Base-by-base conservation (phyloP, 2,113 vertebrate species). In the Solea senegalensis region DNA sequence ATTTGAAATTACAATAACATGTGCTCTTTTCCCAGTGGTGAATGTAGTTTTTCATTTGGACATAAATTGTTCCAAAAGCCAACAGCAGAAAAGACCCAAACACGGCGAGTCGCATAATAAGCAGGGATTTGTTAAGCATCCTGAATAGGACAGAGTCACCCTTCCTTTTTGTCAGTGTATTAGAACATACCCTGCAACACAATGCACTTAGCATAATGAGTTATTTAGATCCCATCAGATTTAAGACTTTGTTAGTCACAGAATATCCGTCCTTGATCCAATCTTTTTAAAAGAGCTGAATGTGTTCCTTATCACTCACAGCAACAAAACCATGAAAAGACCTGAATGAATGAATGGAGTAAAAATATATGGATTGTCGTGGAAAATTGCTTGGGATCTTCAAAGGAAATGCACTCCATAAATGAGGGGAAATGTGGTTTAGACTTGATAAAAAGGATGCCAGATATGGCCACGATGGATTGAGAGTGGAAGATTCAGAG, bases 271-370 rank as follows among this genome's bases (percentile, higher is more conserved):
- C 76, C 72, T 66, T 72, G 77, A 41, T 48, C 44, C 63, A 49
- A 39, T 75, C 73, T 67, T 59, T 28, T 60, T 15, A 76, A 80
- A 80, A 61, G 59, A 82, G 65, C 63, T 53, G 34, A 81, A 84
- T 88, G 54, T 73, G 81, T 80, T 65, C 45, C 55, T 88, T 88
- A 85, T 90, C 84, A 51, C 69, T 48, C 16, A 11, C 21, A 72
- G 54, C 67, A 78, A 66, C 75, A 87, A 81, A 34, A 86, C 84
- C 89, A 88, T 80, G 78, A 74, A 82, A 74, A 67, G 51, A 75
- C 44, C 60, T 39, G 40, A 12, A 13, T 59, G 45, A 59, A 59
- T 81, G 70, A 82, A 84, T 64, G 61, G 61, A 73, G 45, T 52
- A 73, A 41, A 65, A 58, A 67, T 82, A 50, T 51, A 82, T n/a